Percentiles rank a stretch among this genome's conserved stretches.
These are phyloP conservation scores for Rhyzopertha dominica DNA, from an alignment of 1,140 invertebrate genomes.

Conservation along the genomic window DNA sequence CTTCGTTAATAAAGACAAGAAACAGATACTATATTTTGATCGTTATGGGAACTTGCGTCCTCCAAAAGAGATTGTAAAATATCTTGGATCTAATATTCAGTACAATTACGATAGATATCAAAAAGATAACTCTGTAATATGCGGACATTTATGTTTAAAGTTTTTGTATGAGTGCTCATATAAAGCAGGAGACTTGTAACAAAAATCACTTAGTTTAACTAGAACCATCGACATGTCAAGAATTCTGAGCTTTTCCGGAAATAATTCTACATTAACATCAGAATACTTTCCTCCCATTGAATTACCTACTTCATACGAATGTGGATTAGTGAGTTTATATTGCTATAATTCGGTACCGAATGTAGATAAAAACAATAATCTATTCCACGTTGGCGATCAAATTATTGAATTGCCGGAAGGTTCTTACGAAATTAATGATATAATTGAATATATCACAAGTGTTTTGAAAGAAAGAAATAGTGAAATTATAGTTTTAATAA, in stretches of 20 bases:
- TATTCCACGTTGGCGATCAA: slow-evolving; percentile 15
- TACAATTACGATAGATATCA: slow-evolving; percentile 18
- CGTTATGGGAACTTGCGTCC: slow-evolving; percentile 38
- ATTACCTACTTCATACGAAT: too few species aligned
- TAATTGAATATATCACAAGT: slow-evolving; percentile 18
- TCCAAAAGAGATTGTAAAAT: slow-evolving; percentile 33
- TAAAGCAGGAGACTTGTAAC: too few species aligned
- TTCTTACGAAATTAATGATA: slow-evolving; percentile 24
- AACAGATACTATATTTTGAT: slow-evolving; percentile 28
- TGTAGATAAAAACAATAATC: slow-evolving; percentile 22
- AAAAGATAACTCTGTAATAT: too few species aligned
- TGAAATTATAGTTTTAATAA: too few species aligned
- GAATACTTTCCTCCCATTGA: slow-evolving; percentile 24
- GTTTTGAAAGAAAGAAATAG: too few species aligned
- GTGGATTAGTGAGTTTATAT: too few species aligned
- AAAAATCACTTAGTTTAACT: too few species aligned
- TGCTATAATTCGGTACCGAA: slow-evolving; percentile 24
- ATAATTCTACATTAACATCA: slow-evolving; percentile 13
- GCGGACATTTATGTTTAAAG: slow-evolving; percentile 22
- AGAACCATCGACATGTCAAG: slow-evolving; percentile 13
- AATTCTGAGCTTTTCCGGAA: slow-evolving; percentile 13
- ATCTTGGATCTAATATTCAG: slow-evolving; percentile 18
- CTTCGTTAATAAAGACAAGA: too few species aligned
- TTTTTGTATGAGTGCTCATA: too few species aligned
- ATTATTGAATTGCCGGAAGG: slow-evolving; percentile 20